Evolutionary conservation across 2,888 invertebrate species (phyloP).

Genomic region (Alloscopus bannaensis): DNA sequence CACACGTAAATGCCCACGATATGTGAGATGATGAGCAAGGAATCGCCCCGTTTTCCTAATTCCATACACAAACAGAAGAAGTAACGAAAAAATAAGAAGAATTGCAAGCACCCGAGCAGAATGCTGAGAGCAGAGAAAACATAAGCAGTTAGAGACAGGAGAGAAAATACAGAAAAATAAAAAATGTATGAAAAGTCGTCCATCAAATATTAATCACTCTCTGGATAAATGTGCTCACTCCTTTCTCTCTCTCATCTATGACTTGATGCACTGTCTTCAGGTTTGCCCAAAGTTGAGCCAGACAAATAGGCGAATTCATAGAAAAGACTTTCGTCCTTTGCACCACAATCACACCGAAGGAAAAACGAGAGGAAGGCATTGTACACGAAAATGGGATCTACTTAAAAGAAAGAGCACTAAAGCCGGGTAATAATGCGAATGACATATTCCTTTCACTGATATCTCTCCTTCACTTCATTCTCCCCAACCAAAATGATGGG

Average conservation of each 20-base stretch:
- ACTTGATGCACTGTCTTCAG: constrained; percentile 34
- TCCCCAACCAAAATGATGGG: not conserved
- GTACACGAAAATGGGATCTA: not conserved
- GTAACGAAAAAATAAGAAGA: constrained; percentile 18
- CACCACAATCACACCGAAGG: not conserved
- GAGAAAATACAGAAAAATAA: constrained; percentile 42
- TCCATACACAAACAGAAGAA: constrained; percentile 37
- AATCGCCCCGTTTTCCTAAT: constrained; percentile 35
- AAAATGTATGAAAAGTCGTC: constrained; percentile 61
- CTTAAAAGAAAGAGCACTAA: constrained; percentile 28
- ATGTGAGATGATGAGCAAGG: constrained; percentile 58
- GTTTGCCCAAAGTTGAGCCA: constrained; percentile 7
- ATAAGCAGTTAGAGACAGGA: constrained; percentile 5
- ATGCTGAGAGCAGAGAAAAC: constrained; percentile 7
- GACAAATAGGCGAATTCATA: constrained; percentile 1
- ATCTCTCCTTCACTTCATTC: not conserved
- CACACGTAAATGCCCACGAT: constrained; percentile 18
- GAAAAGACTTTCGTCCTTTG: too few relatives aligned
- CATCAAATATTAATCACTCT: constrained; percentile 67
- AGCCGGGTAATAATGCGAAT: constrained; percentile 47
- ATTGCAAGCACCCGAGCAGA: constrained; percentile 30
- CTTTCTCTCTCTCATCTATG: constrained; percentile 25
- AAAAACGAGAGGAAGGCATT: not conserved
- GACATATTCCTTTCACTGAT: constrained; percentile 46
- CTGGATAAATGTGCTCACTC: constrained; percentile 56